These are phyloP conservation scores for Petromus typicus DNA, from an alignment of 2,113 vertebrate genomes.

Conservation along the genomic window DNA sequence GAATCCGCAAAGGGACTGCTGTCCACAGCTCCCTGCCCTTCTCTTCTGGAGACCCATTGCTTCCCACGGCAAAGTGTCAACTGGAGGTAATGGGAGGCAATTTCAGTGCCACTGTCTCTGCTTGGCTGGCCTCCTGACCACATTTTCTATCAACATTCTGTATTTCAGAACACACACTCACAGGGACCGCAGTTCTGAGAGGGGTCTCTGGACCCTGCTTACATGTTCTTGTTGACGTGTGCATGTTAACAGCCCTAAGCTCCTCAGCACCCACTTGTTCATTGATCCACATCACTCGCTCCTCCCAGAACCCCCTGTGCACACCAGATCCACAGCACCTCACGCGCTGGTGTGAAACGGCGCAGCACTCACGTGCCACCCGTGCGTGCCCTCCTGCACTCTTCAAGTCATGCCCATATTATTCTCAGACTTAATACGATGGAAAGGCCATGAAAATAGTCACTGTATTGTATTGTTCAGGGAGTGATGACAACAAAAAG, in stretches of 20 bases:
- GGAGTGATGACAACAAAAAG: neutral
- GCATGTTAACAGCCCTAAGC: neutral
- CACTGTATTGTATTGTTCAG: neutral
- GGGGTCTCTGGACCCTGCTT: neutral
- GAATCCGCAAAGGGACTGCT: neutral
- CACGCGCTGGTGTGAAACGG: neutral
- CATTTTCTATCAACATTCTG: neutral
- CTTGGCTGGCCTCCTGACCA: neutral
- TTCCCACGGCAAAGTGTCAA: neutral
- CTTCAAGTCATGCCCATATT: neutral
- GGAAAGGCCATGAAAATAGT: neutral
- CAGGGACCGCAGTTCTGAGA: neutral
- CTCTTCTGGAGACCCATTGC: neutral
- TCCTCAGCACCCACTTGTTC: neutral
- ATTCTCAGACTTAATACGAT: neutral
- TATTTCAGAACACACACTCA: neutral
- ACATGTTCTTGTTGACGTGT: neutral
- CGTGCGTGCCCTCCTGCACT: neutral
- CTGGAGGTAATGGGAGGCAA: neutral
- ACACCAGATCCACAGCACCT: neutral
- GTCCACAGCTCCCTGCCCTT: neutral
- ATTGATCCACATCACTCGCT: neutral
- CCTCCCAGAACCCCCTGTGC: neutral
- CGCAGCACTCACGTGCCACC: neutral
- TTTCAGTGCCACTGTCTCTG: neutral